These are phyloP conservation scores for Microctonus aethiopoides DNA, from an alignment of 2,888 invertebrate species.

Conservation along the genomic window DNA sequence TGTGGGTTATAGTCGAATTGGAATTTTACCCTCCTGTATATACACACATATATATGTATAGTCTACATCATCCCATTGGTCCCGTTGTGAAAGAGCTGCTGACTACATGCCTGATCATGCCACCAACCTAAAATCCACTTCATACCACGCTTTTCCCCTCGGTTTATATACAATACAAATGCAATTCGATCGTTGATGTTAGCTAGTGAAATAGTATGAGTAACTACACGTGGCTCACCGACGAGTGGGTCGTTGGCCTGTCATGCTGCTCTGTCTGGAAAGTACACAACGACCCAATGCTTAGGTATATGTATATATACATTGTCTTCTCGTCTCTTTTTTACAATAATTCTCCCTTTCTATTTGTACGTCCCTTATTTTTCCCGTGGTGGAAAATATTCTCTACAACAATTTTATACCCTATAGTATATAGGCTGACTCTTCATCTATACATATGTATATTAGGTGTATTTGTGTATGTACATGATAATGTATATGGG, in stretches of 20 bases:
- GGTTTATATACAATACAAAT: background rate
- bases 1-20: background rate
- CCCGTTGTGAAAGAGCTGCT: background rate
- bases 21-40: background rate
- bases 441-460: too few relatives aligned
- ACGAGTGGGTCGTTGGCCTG: conserved; percentile 29
- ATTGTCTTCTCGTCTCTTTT: background rate
- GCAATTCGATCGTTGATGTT: background rate
- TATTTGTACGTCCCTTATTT: background rate
- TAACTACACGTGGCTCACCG: conserved; percentile 25
- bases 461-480: too few relatives aligned
- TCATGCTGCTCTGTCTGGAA: background rate
- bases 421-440: background rate
- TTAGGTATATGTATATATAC: too few relatives aligned
- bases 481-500: too few relatives aligned
- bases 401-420: too few relatives aligned
- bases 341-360: background rate
- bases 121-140: background rate
- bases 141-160: background rate
- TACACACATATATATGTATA: too few relatives aligned
- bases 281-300: background rate
- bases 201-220: background rate
- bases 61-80: background rate
- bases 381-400: background rate
- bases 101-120: too few relatives aligned